Conservation (phyloP, 1,140 invertebrate genomes). For the Atta cephalotes region DNA sequence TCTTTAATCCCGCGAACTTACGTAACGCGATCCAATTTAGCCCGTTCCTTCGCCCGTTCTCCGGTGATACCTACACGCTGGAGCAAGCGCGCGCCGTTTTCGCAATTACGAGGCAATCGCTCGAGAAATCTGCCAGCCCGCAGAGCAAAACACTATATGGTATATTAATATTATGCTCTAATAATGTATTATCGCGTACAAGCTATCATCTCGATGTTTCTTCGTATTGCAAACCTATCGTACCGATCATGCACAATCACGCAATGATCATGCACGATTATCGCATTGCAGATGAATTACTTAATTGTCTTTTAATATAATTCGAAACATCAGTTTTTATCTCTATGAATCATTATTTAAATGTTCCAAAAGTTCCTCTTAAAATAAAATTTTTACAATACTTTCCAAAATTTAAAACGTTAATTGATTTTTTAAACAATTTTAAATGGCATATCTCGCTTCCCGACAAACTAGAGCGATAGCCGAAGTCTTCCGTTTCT, state of each 20-base stretch:
- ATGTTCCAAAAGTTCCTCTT: background rate
- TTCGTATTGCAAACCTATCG: background rate
- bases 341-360: background rate
- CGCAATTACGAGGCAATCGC: slow-evolving; percentile 65
- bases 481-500: background rate
- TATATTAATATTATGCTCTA: slow-evolving; percentile 46
- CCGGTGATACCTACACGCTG: slow-evolving; percentile 49
- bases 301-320: slow-evolving; percentile 1
- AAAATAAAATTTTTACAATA: background rate
- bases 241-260: background rate
- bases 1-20: slow-evolving; percentile 74
- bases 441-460: background rate
- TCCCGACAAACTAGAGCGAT: background rate
- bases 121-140: slow-evolving; percentile 59
- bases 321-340: background rate
- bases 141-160: slow-evolving; percentile 30
- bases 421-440: background rate
- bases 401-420: background rate
- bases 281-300: background rate
- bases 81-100: slow-evolving; percentile 51
- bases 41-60: slow-evolving; percentile 70
- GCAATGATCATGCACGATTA: background rate
- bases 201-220: slow-evolving; percentile 22
- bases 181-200: slow-evolving; percentile 43
- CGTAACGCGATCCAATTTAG: slow-evolving; percentile 76